Conservation (phyloP, 2,797 vertebrate species). For the Thaleichthys pacificus region DNA sequence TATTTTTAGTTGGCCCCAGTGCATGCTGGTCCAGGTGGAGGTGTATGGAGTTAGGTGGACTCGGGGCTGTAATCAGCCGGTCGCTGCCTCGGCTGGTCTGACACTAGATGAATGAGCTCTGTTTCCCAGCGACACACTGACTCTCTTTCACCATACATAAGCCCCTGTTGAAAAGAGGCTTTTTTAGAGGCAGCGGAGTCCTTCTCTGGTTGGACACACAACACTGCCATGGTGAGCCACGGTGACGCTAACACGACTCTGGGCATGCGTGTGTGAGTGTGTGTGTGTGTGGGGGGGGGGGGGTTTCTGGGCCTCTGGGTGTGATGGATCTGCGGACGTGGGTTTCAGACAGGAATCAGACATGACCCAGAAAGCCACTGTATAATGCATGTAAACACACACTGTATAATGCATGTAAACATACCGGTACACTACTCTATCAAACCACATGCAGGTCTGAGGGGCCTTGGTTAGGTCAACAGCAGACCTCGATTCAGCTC, state of each 20-base stretch:
- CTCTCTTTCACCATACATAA: slow-evolving; percentile 75
- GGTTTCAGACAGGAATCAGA: slow-evolving; percentile 27
- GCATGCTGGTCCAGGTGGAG: slow-evolving; percentile 44
- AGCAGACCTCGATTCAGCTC: not conserved
- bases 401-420: slow-evolving; percentile 11
- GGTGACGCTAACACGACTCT: slow-evolving; percentile 27
- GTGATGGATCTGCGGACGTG: slow-evolving; percentile 41
- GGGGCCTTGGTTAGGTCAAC: not conserved
- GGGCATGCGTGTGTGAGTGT: slow-evolving; percentile 14
- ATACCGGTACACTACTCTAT: not conserved
- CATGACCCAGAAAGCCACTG: slow-evolving; percentile 24
- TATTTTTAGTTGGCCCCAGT: slow-evolving; percentile 62
- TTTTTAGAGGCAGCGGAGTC: slow-evolving; percentile 36
- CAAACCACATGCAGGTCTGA: too few species aligned
- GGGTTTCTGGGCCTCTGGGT: not conserved
- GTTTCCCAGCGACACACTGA: slow-evolving; percentile 65
- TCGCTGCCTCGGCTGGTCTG: slow-evolving; percentile 28
- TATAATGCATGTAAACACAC: slow-evolving; percentile 19
- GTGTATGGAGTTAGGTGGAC: slow-evolving; percentile 33
- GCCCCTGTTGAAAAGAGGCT: slow-evolving; percentile 59
- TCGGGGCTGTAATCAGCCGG: slow-evolving; percentile 34
- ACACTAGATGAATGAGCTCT: slow-evolving; percentile 70
- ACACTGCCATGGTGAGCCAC: slow-evolving; percentile 3
- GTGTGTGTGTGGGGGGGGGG: not conserved
- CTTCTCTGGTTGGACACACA: slow-evolving; percentile 35